Percentiles rank a stretch among this genome's conserved stretches.
Evolutionary conservation across 2,797 vertebrate genomes (phyloP).

Genomic region (Sphenodon punctatus): DNA sequence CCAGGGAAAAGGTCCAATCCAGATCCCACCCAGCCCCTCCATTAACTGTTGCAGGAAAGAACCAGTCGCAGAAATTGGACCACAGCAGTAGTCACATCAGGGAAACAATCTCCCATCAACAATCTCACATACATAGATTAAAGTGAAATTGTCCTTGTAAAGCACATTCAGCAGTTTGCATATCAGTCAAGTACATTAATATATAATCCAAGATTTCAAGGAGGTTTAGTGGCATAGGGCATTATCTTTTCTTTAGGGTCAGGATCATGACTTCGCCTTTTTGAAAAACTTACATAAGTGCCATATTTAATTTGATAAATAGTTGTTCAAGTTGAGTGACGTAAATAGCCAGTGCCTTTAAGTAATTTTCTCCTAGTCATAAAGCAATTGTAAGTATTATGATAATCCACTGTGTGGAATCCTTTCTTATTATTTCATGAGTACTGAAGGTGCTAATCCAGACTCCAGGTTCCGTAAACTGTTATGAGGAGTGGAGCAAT

Average conservation of each 20-base stretch:
- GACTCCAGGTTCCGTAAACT: background rate
- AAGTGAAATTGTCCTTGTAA: background rate
- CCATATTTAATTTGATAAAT: background rate
- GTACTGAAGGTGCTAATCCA: background rate
- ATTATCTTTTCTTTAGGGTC: rapidly evolving
- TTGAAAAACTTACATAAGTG: background rate
- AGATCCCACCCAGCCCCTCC: too few species aligned
- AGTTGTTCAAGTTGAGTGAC: background rate
- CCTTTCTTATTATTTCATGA: conserved; percentile 1
- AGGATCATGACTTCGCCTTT: background rate
- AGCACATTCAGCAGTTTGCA: background rate
- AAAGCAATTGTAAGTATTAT: background rate
- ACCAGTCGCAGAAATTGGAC: too few species aligned
- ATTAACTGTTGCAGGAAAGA: too few species aligned
- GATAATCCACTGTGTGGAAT: background rate
- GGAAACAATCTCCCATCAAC: too few species aligned
- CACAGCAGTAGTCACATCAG: too few species aligned
- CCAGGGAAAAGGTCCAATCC: too few species aligned
- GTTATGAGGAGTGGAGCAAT: background rate
- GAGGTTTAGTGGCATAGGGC: background rate
- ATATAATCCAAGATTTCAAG: background rate
- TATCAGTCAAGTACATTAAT: background rate
- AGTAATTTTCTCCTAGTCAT: background rate
- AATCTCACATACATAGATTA: too few species aligned
- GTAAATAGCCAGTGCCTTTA: background rate